Base-by-base conservation (phyloP, 2,888 invertebrate species). In the Deladenus siricidicola region DNA sequence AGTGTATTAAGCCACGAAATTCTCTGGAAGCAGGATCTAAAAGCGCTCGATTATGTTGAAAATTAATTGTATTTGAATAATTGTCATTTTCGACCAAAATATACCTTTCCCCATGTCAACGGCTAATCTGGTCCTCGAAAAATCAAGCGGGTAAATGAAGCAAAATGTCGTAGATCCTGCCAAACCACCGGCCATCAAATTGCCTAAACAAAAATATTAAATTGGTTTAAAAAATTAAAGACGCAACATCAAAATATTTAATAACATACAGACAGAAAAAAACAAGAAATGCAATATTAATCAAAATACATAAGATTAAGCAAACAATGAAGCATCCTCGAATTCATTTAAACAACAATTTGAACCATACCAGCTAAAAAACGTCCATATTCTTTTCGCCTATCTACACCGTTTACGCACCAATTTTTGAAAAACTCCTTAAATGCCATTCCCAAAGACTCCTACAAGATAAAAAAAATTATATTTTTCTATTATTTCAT, bases 141-240 rank as follows among this genome's bases (percentile, higher is more conserved):
- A 91, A 83, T 92, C 91, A 71, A 92, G 85, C 21, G 91, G 91
- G 83, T 92, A 92, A 73, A 92, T 91, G 82, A 92, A 90, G 82
- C 89, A 87, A 49, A 92, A 85, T 21, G 91, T 91, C 43, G 90
- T 89, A 65, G 90, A 90, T 73, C 92, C 91, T 74, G 91, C 90
- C 70, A 89, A 89, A 81, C 91, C 91, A 76, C 91, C 91, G 23
- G 90, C 88, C 34, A 89, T 88, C 79, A 92, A 84, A 81, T 91
- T 92, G 30, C 74, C 76, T 66, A 26, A 19, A 34, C 29, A 53
- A 23, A 39, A 53, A 10, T 44, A 29, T 44, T 4, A 43, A 21
- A 55, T 45, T 14, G 8, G 19, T n/a, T 4, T n/a, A 45, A 45
- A 45, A 45, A 45, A 14, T 1, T 42, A 42, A 42, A 42, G 1